Conservation (phyloP, 2,113 vertebrate genomes). For the Tympanuchus pallidicinctus region DNA sequence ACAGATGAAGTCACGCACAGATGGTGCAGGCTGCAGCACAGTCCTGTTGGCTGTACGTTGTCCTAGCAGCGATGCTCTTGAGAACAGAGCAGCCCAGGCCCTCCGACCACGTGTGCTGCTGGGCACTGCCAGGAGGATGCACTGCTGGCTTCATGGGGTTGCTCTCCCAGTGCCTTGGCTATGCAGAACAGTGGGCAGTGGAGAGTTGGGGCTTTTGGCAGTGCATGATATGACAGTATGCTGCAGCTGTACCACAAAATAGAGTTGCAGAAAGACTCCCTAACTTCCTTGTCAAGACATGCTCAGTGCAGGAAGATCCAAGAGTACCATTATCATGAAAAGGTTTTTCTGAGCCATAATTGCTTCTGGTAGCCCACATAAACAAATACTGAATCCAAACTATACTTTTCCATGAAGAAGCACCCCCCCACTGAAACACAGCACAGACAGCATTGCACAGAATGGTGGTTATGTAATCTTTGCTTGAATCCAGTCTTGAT, state of each 20-base stretch:
- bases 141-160: not conserved
- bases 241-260: not conserved
- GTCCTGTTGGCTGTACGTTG: not conserved
- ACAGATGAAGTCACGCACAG: rapidly evolving
- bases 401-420: not conserved
- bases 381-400: not conserved
- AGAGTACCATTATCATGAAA: not conserved
- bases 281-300: not conserved
- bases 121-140: not conserved
- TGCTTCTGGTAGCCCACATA: not conserved
- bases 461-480: not conserved
- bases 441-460: not conserved
- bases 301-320: not conserved
- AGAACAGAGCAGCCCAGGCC: too few relatives aligned
- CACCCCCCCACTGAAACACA: not conserved
- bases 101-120: rapidly evolving
- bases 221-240: not conserved
- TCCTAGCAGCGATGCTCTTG: not conserved
- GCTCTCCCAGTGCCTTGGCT: not conserved
- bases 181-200: not conserved
- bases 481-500: not conserved
- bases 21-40: not conserved
- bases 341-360: not conserved
- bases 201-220: not conserved
- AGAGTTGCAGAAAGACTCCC: not conserved